Conservation (phyloP, 2,113 vertebrate genomes). For the Gadus macrocephalus region DNA sequence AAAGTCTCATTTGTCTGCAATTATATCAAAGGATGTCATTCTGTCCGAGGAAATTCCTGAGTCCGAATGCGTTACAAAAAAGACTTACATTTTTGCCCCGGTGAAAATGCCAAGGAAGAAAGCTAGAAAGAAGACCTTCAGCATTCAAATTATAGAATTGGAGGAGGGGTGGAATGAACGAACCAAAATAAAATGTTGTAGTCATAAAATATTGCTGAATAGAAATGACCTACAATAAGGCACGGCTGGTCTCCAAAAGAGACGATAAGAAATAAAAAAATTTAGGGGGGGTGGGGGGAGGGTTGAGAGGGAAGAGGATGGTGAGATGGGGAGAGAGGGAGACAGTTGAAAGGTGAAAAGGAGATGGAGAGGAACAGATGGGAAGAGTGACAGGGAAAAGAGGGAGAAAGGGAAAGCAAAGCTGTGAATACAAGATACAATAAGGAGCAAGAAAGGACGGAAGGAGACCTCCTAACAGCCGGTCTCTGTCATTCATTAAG, state of each 20-base stretch:
- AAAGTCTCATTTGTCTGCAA: too few species aligned
- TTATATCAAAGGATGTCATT: too few species aligned
- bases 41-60: too few species aligned
- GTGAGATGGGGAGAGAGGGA: conserved; percentile 19
- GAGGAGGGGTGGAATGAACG: neutral
- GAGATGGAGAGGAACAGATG: conserved; percentile 22
- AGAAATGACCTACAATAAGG: neutral
- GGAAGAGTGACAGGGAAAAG: neutral
- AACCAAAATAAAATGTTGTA: neutral
- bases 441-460: neutral
- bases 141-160: neutral
- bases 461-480: neutral
- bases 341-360: conserved; percentile 22
- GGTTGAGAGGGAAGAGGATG: neutral
- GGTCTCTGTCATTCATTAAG: too few species aligned
- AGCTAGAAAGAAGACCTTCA: too few species aligned
- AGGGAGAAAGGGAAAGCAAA: conserved; percentile 22
- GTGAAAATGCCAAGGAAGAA: too few species aligned
- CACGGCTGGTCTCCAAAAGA: neutral
- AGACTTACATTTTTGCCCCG: too few species aligned
- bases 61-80: too few species aligned
- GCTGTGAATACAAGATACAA: conserved; percentile 14
- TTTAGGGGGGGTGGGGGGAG: neutral
- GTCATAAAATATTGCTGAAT: neutral
- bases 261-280: conserved; percentile 20